These are phyloP conservation scores for Theropithecus gelada DNA, from an alignment of 2,113 vertebrate genomes.

Conservation along the genomic window DNA sequence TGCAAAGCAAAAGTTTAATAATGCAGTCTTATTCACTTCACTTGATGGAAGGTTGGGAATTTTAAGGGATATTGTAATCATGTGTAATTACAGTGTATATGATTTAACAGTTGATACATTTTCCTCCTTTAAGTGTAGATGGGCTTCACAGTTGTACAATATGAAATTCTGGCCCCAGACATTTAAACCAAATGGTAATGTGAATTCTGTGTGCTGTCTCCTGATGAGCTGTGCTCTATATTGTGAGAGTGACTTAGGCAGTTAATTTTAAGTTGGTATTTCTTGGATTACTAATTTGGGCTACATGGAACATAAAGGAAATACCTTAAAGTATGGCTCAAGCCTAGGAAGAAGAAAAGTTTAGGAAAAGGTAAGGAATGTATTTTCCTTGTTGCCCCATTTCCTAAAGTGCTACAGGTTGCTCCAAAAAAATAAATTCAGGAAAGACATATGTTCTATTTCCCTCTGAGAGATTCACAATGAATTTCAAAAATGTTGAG, in stretches of 20 bases:
- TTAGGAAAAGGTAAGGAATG: constrained; percentile 16
- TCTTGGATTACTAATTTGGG: constrained; percentile 32
- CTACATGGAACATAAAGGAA: neutral
- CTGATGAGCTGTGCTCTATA: neutral
- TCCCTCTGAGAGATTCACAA: neutral
- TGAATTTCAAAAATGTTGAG: constrained; percentile 37
- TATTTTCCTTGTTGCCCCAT: constrained; percentile 15
- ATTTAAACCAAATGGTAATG: neutral
- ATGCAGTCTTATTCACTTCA: constrained; percentile 38
- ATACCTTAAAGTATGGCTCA: neutral
- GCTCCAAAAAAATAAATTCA: neutral
- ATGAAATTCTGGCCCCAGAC: neutral
- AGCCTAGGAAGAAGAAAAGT: neutral
- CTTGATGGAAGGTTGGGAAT: constrained; percentile 41
- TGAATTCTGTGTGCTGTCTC: neutral
- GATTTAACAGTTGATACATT: constrained; percentile 54
- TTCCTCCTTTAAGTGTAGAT: neutral
- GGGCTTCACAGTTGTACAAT: neutral
- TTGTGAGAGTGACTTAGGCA: neutral
- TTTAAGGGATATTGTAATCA: neutral
- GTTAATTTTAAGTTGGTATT: neutral
- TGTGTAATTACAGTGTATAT: neutral
- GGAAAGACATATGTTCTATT: neutral
- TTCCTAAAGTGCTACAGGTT: neutral
- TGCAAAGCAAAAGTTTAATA: constrained; percentile 59